Percentiles rank a stretch among this genome's conserved stretches.
These are phyloP conservation scores for Pteromalus puparum DNA, from an alignment of 1,140 invertebrate genomes.

Conservation along the genomic window DNA sequence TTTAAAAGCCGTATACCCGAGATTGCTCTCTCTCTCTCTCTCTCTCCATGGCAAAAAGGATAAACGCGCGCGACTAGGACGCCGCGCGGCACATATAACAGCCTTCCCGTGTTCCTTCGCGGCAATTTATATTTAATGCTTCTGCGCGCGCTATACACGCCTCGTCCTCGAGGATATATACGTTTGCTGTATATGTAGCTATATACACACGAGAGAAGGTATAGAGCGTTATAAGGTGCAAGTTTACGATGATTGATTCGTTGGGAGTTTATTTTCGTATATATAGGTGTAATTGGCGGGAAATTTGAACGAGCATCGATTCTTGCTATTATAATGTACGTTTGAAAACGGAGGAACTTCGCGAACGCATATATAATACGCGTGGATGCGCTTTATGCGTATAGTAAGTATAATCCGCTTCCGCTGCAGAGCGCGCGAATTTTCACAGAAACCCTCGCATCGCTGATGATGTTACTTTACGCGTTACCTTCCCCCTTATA, in stretches of 20 bases:
- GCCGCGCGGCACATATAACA: background rate
- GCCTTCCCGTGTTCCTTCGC: background rate
- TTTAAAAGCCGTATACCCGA: slow-evolving; percentile 20
- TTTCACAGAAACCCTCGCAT: background rate
- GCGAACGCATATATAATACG: background rate
- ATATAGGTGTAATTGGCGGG: too few relatives aligned
- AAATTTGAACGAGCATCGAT: too few relatives aligned
- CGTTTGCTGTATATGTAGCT: background rate
- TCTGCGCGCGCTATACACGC: too few relatives aligned
- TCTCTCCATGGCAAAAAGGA: background rate
- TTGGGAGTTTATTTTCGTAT: too few relatives aligned
- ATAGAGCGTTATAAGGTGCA: too few relatives aligned
- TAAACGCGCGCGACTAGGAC: background rate
- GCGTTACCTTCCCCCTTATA: background rate
- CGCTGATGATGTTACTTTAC: background rate
- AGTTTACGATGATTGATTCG: background rate
- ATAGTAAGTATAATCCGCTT: background rate
- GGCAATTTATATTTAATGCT: slow-evolving; percentile 14
- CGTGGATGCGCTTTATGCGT: background rate
- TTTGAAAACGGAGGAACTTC: too few relatives aligned
- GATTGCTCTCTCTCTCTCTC: background rate
- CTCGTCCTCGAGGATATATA: background rate
- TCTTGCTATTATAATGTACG: too few relatives aligned
- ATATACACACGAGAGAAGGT: background rate
- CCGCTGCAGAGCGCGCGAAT: background rate